Evolutionary conservation across 1,140 invertebrate genomes (phyloP), one percentile per base, ranked within the genome.

Genomic region (Frieseomelitta varia): DNA sequence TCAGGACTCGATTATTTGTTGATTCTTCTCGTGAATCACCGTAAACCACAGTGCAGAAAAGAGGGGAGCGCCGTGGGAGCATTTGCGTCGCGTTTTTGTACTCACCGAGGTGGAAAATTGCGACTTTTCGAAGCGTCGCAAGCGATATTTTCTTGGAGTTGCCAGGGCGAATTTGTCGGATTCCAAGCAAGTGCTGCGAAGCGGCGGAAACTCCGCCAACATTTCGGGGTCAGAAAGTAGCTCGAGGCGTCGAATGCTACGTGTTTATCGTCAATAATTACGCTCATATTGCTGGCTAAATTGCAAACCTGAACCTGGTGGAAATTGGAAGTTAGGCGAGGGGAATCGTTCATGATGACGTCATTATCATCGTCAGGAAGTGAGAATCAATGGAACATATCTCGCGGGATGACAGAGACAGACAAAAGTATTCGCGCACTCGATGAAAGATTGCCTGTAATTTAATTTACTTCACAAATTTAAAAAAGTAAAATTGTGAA

Each of bases 241-340:
- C 74, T 19, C 3, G 30, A 58, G 74, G 53, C 81, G 19, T 58
- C 30, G 39, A 68, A 69, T 51, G 21, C 14, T 34, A 51, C 6
- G 47, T 39, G 39, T 83, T 69, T 53, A 78, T 39, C n/a, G n/a
- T 69, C 63, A 69, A 78, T 77, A 76, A 69, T 65, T 51, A 34
- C 51, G 1, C 27, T 15, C 55, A n/a, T 77, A 27, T 75, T 14
- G 27, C 17, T 15, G 17, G 14, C 27, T 10, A 77, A 77, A 83
- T 83, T 78, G 34, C 65, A 34, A 68, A 69, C 51, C n/a, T 21
- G 15, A 27, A 47, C 17, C 53, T 10, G 39, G 30, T 47, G 58
- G 53, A 34, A 74, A 71, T 80, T 80, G 27, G 68, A 51, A 80
- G 34, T 30, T 27, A 51, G 51, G 39, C 39, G 39, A 72, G n/a